Base-by-base conservation (phyloP, 2,888 invertebrate species). In the Deilephila porcellus region DNA sequence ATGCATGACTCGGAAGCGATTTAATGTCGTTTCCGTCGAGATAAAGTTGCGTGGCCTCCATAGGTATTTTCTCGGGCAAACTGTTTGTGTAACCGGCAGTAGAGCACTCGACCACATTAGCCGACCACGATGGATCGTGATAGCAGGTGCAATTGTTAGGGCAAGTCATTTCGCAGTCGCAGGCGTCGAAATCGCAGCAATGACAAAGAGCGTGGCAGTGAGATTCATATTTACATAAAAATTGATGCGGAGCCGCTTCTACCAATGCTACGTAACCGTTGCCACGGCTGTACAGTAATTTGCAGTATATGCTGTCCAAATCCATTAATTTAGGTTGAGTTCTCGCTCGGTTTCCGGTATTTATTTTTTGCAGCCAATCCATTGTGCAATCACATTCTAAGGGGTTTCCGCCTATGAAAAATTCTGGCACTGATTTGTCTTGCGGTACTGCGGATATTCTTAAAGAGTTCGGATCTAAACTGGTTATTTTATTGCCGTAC, bases 91-190 rank as follows among this genome's bases (percentile, higher is more conserved):
- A 97, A 71, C 96, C 97, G 78, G 96, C 96, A 76, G 94, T 95
- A 70, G 97, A 97, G 86, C 98, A 98, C 89, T 98, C 97, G 71
- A 98, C 97, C 70, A 98, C 97, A 92, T 98, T 98, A 29, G 97
- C 97, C 64, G 97, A 96, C 97, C 98, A 98, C 34, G 97, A 97
- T 86, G 97, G 97, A 90, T 98, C 98, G 87, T 98, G 97, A 92
- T 97, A 98, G 90, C 98, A 98, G 73, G 97, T 97, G 91, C 98
- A 98, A 86, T 97, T 97, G 74, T 95, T 95, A 34, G 98, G 98
- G 85, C 98, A 98, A 71, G 97, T 97, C 97, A 98, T 98, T 95
- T 98, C 97, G 93, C 98, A 98, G 91, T 98, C 98, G 89, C 98
- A 98, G 56, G 97, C 97, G 85, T 98, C 98, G 87, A 97, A 98